These are phyloP conservation scores for Himalopsyche kuldschensis DNA, from an alignment of 2,888 invertebrate genomes.

Conservation along the genomic window DNA sequence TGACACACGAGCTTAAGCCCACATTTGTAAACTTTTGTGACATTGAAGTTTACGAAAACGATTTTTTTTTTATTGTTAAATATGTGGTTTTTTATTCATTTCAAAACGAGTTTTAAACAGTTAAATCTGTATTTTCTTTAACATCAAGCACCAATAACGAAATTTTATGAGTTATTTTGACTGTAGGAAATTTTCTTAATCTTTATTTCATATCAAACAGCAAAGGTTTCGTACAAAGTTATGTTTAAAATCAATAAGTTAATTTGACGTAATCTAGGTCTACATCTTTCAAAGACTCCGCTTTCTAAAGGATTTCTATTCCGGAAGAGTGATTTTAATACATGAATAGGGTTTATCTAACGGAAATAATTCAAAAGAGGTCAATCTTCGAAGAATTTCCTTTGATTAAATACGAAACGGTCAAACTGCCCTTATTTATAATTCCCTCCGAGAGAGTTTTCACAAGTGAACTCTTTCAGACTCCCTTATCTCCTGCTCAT, in stretches of 20 bases:
- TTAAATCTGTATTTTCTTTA: too few relatives aligned
- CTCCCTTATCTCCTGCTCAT: not conserved
- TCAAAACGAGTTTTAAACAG: too few relatives aligned
- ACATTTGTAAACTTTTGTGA: too few relatives aligned
- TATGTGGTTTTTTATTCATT: too few relatives aligned
- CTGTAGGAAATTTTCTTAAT: too few relatives aligned
- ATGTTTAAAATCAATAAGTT: not conserved
- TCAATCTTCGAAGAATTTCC: not conserved
- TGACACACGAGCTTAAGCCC: too few relatives aligned
- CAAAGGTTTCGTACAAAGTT: too few relatives aligned
- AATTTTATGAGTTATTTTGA: too few relatives aligned
- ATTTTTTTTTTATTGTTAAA: too few relatives aligned
- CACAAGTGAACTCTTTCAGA: not conserved
- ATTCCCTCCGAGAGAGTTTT: not conserved
- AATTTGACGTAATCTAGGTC: not conserved
- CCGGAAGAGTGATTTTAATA: not conserved
- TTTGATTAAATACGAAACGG: constrained; percentile 1
- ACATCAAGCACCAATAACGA: too few relatives aligned
- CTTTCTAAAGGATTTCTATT: not conserved
- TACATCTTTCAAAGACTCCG: not conserved
- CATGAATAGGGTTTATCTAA: not conserved
- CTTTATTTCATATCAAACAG: too few relatives aligned
- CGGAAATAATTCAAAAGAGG: not conserved
- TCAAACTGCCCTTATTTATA: not conserved
- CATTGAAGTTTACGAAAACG: too few relatives aligned